A percentile compares a stretch with the other conserved stretches of the same genome.
Conservation (phyloP, 2,888 invertebrate genomes). For the Patella ulyssiponensis region DNA sequence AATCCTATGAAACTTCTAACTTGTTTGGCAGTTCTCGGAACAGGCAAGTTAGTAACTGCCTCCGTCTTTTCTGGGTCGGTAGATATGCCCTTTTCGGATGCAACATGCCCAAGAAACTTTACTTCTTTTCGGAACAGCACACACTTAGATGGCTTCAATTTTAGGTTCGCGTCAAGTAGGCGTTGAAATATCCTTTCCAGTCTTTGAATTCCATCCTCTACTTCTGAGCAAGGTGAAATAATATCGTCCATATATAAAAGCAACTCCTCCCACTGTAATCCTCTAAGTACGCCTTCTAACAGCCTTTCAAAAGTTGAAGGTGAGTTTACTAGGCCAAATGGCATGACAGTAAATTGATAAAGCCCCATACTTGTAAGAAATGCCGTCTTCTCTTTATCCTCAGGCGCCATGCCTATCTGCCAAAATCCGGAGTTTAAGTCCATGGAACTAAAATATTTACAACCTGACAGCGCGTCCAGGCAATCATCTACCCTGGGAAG, state of each 20-base stretch:
- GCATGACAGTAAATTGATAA: constrained; percentile 38
- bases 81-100: background rate
- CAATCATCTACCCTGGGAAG: constrained; percentile 40
- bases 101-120: constrained; percentile 20
- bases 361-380: constrained; percentile 35
- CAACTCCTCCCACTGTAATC: constrained; percentile 37
- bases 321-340: constrained; percentile 38
- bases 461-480: constrained; percentile 36
- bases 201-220: constrained; percentile 23
- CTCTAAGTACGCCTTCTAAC: constrained; percentile 40
- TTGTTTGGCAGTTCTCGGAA: constrained; percentile 7
- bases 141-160: constrained; percentile 17
- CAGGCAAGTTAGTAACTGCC: background rate
- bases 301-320: constrained; percentile 47
- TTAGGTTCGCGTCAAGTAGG: constrained; percentile 3
- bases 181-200: constrained; percentile 11
- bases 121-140: constrained; percentile 13
- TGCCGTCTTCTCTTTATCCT: constrained; percentile 39
- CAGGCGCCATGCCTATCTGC: constrained; percentile 35
- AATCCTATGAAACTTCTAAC: constrained; percentile 19
- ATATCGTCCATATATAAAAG: constrained; percentile 46
- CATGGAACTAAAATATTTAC: constrained; percentile 37
- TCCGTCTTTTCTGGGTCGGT: constrained; percentile 17
- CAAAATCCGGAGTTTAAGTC: constrained; percentile 40
- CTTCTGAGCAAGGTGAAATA: constrained; percentile 23